These are phyloP conservation scores for Chirona hameri DNA, from an alignment of 2,888 invertebrate species.

Conservation along the genomic window DNA sequence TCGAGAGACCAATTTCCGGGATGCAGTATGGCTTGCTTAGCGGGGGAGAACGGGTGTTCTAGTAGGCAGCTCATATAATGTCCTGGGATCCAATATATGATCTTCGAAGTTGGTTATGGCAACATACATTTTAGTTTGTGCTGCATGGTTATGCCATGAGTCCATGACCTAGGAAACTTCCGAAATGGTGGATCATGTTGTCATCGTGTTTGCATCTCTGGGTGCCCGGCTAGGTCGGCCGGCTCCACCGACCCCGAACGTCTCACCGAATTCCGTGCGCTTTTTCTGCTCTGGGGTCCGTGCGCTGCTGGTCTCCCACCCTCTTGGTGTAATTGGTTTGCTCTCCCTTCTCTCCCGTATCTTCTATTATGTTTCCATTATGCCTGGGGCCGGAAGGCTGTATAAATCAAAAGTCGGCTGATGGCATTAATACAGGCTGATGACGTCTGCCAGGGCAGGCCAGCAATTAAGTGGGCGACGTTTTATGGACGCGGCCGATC, in stretches of 20 bases:
- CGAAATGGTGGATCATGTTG: too few relatives aligned
- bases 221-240: neutral
- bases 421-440: constrained; percentile 26
- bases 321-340: constrained; percentile 24
- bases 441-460: constrained; percentile 1
- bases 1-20: too few relatives aligned
- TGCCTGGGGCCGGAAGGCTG: constrained; percentile 12
- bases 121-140: too few relatives aligned
- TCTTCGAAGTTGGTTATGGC: too few relatives aligned
- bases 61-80: too few relatives aligned
- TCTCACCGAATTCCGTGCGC: neutral
- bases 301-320: neutral
- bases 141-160: too few relatives aligned
- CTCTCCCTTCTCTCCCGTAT: constrained; percentile 13
- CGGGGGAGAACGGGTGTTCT: too few relatives aligned
- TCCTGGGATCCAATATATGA: too few relatives aligned
- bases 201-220: too few relatives aligned
- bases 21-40: too few relatives aligned
- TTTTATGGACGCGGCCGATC: neutral
- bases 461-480: neutral
- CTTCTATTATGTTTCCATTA: constrained; percentile 27
- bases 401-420: constrained; percentile 12
- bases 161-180: too few relatives aligned
- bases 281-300: neutral
- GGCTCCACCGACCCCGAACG: neutral